A percentile compares a stretch with the other conserved stretches of the same genome.
phyloP scores from a whole-genome alignment of 2,797 vertebrate genomes.

The Parauchenoglanis punctatus region DNA sequence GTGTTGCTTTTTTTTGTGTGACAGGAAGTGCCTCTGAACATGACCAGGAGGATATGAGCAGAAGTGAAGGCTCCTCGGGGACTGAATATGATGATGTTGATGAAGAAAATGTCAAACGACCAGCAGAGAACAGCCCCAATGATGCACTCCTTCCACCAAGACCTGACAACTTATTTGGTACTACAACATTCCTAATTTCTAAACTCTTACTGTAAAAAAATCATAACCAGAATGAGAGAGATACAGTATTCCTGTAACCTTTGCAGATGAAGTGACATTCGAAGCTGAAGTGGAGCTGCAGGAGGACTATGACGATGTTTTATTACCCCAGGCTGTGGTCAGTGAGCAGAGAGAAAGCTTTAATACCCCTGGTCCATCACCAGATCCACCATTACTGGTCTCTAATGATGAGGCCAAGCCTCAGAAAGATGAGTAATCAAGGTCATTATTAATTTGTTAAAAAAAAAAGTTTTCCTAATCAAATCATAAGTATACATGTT shows the following conservation, averaged over 20 bases:
- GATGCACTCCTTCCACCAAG: neutral
- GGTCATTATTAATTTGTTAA: neutral
- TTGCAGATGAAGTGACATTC: slow-evolving; percentile 56
- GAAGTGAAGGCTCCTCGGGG: slow-evolving; percentile 50
- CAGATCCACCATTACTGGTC: neutral
- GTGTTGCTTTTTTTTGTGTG: neutral
- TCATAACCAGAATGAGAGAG: neutral
- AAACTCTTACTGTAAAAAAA: neutral
- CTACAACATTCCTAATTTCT: neutral
- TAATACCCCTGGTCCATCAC: neutral
- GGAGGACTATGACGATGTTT: slow-evolving; percentile 69
- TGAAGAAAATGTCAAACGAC: neutral
- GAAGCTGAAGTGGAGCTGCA: slow-evolving; percentile 60
- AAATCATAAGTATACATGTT: too few species aligned
- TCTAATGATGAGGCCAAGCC: slow-evolving; percentile 53
- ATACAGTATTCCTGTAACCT: neutral
- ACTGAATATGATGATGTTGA: slow-evolving; percentile 68
- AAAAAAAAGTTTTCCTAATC: neutral
- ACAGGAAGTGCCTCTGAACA: neutral
- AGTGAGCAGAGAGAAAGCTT: neutral
- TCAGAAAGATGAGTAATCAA: slow-evolving; percentile 58
- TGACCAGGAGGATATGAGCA: slow-evolving; percentile 4
- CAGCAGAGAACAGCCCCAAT: neutral
- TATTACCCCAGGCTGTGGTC: slow-evolving; percentile 19
- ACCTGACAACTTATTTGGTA: slow-evolving; percentile 20